Evolutionary conservation across 2,113 vertebrate genomes (phyloP).

Genomic region (Caretta caretta): DNA sequence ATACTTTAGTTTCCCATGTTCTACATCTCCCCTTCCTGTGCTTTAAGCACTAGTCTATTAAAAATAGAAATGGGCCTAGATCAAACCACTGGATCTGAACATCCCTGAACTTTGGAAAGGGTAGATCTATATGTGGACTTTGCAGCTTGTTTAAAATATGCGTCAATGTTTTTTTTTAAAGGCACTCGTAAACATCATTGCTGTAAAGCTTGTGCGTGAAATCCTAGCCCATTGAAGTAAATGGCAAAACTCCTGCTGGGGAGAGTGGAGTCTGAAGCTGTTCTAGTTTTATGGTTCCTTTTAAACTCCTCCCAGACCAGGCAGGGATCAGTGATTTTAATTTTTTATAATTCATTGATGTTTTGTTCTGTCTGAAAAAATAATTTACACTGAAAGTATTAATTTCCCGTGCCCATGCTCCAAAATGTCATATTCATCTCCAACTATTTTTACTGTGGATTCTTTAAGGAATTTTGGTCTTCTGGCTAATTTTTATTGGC

Average conservation of each 20-base stretch:
- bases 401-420: not conserved
- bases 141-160: not conserved
- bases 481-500: constrained; percentile 55
- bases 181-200: not conserved
- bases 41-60: constrained; percentile 34
- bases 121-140: not conserved
- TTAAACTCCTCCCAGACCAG: constrained; percentile 10
- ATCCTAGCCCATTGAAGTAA: not conserved
- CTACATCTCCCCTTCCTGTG: constrained; percentile 21
- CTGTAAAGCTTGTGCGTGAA: not conserved
- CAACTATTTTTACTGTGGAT: constrained; percentile 26
- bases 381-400: constrained; percentile 28
- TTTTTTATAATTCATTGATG: not conserved
- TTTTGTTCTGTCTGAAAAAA: constrained; percentile 27
- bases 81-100: not conserved
- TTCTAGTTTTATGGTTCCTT: not conserved
- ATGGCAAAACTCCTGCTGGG: not conserved
- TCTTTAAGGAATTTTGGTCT: constrained; percentile 46
- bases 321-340: not conserved
- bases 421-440: constrained; percentile 3
- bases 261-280: not conserved
- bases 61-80: constrained; percentile 19
- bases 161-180: not conserved
- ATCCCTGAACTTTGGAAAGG: not conserved
- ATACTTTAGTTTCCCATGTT: constrained; percentile 21